Evolutionary conservation across 64 coral and sea anemone genomes (phyloP), one percentile per base, ranked within the genome.

Genomic region (Stichodactyla mertensii): DNA sequence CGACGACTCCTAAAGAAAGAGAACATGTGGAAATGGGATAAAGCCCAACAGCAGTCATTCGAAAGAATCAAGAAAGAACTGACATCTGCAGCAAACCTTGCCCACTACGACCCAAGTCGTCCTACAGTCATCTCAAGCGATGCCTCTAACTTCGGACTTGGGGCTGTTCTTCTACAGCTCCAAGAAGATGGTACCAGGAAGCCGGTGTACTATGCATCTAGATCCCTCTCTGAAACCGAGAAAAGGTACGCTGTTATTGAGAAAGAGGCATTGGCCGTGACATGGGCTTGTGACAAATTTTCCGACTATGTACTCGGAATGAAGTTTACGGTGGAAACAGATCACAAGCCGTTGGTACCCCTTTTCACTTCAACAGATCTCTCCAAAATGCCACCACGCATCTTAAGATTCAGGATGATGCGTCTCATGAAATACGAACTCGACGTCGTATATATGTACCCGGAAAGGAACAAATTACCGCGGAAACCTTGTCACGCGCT

Each of bases 341-440:
- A 90, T 84, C 88, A 85, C 66, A 90, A 90, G 67, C 88, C 81
- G 15, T 56, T 84, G 20, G 79, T 89, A 28, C n/a, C 87, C 2
- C 87, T 88, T 22, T 31, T 88, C 36, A 45, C 36, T 45, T 45
- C 36, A 45, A 45, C 36, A 45, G 36, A 45, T 4, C 36, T 45
- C 36, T 45, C 36, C 36, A 45, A 45, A 45, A 45, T 45, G 36
- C 36, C 36, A 4, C 36, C 85, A 13, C 16, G 90, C 19, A 87
- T 92, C 24, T 55, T 87, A 28, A 36, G 85, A n/a, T 87, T 92
- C 86, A 20, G 60, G 11, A 77, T 87, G 11, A 77, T 87, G 19
- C n/a, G 59, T 13, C 58, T 92, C 27, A 86, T 83, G 85, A 23
- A 61, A 31, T 92, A 54, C 71, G 61, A 52, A 5, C 78, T 55